These are phyloP conservation scores for Fratercula arctica DNA, from an alignment of 2,797 vertebrate genomes.

Conservation along the genomic window DNA sequence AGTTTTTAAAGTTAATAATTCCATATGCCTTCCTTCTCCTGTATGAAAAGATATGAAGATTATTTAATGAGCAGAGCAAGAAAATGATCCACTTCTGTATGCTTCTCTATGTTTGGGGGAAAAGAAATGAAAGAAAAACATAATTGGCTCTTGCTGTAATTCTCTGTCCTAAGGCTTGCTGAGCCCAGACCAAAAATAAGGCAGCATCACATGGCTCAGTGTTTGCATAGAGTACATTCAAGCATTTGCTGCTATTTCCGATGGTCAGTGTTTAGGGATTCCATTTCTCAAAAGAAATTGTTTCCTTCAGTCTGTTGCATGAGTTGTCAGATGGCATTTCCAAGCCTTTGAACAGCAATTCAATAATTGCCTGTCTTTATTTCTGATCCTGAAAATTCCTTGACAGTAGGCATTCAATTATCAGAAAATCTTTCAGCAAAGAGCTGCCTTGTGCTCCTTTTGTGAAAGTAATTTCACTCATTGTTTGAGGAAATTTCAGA, in stretches of 20 bases:
- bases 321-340: not conserved
- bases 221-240: not conserved
- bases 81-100: not conserved
- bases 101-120: not conserved
- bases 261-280: not conserved
- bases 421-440: not conserved
- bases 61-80: not conserved
- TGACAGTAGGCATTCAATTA: not conserved
- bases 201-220: not conserved
- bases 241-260: not conserved
- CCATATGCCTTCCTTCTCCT: not conserved
- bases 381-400: not conserved
- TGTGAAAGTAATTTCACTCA: not conserved
- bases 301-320: not conserved
- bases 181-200: not conserved
- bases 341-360: not conserved
- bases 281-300: conserved; percentile 6
- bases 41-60: not conserved
- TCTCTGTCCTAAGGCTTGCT: not conserved
- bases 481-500: not conserved
- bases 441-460: not conserved
- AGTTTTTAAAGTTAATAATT: not conserved
- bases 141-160: not conserved
- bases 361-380: not conserved
- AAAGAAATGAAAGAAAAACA: not conserved